Base-by-base conservation (phyloP, 2,888 invertebrate genomes). In the Limnephilus auricula region DNA sequence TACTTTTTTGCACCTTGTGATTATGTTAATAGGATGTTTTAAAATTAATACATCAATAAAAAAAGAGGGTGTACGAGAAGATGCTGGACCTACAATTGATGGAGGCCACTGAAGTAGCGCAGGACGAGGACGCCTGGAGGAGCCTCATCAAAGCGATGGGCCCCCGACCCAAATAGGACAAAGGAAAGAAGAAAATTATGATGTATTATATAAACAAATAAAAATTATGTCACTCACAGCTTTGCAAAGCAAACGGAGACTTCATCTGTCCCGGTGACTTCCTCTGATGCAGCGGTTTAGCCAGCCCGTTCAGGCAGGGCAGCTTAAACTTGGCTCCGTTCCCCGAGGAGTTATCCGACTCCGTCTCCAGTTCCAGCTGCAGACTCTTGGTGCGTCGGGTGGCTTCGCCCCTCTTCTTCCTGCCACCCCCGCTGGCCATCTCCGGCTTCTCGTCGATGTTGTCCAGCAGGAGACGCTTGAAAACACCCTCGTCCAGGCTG, bases 281-380 rank as follows among this genome's bases (percentile, higher is more conserved):
- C 83, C 96, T 95, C 79, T 96, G 95, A 92, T 96, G 95, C 6
- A 96, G 94, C 3, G 96, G 95, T 93, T 96, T 96, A 93, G 95
- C 95, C 90, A 94, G 94, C 0, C 96, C 95, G 90, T 96, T 96
- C 89, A 97, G 94, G 32, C 96, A 96, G 0, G 97, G 97, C 85
- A 97, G 94, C 92, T 95, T 96, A 18, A 97, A 95, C 94, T 94
- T 96, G 94, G 92, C 89, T 15, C 5, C 92, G 15, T 30, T 91
- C 32, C 37, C 92, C 37, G 30, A 91, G 90, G 85, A 92, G 80
- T 93, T 89, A 9, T 91, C 89, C 2, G 30, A 30, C n/a, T 90
- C 92, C 15, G 80, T 65, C 18, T 92, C 92, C 6, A 80, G 31
- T 6, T 92, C 93, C 86, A 89, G 37, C 65, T 92, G 89, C 45